Evolutionary conservation across 2,113 vertebrate species (phyloP).

Genomic region (Falcunculus frontatus): DNA sequence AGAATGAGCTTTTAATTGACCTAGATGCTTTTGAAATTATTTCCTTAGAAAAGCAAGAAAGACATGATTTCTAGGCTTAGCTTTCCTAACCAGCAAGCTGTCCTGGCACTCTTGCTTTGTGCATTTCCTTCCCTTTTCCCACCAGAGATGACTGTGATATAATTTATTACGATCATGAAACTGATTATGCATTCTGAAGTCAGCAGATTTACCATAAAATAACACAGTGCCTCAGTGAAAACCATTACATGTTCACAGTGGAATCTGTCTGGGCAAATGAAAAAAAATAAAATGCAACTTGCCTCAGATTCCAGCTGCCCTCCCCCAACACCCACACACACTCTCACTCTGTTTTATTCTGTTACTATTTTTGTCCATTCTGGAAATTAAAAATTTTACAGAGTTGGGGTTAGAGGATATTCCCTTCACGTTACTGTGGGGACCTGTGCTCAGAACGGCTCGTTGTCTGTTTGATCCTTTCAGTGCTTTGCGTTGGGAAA

Average conservation of each 20-base stretch:
- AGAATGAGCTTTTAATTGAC: background rate
- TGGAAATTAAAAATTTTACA: background rate
- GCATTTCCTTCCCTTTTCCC: background rate
- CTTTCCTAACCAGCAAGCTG: background rate
- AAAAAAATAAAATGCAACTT: background rate
- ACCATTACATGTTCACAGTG: constrained; percentile 34
- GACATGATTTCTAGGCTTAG: background rate
- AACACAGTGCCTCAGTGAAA: constrained; percentile 41
- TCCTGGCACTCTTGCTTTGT: background rate
- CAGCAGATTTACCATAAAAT: constrained; percentile 55
- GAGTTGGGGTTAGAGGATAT: background rate
- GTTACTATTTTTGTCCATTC: background rate
- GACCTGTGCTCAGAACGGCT: background rate
- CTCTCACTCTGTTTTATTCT: background rate
- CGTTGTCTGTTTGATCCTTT: background rate
- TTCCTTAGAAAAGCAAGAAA: background rate
- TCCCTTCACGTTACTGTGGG: background rate
- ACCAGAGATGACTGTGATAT: background rate
- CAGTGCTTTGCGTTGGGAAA: background rate
- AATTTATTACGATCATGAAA: constrained; percentile 13
- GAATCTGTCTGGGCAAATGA: constrained; percentile 15
- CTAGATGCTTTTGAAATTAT: background rate
- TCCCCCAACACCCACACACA: background rate
- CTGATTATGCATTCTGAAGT: constrained; percentile 51
- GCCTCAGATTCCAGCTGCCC: background rate